Base-by-base conservation (phyloP, 2,888 invertebrate genomes). In the Gymnoscelis rufifasciata region DNA sequence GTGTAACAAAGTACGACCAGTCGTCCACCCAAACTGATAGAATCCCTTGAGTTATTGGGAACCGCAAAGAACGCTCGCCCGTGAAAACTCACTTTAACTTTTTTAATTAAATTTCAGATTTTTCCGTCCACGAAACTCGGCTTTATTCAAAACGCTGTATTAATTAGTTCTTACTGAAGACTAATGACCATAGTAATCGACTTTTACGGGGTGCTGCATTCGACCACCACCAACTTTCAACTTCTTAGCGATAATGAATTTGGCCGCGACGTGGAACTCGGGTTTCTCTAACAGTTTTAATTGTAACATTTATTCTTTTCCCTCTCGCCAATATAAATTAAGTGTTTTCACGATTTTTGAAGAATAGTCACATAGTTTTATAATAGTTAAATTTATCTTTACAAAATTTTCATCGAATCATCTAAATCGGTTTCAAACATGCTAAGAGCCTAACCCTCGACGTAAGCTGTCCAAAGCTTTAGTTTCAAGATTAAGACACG, bases 11-110 rank as follows among this genome's bases (percentile, higher is more conserved):
- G 5, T 3, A 19, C 19, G 19, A 3, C 19, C 19, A 5, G 5
- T 33, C 14, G 14, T n/a, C 14, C n/a, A 14, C 15, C 31, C n/a
- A 33, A 33, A 75, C 73, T 71, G 77, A 77, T 71, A 75, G 74
- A 78, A 81, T 78, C 74, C 66, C 67, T 59, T 80, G 78, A 84
- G 76, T 82, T 83, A 84, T 82, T 76, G 74, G 68, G 71, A 70
- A 73, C 68, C 64, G 66, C 62, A 67, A 73, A 74, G 77, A 71
- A 77, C 78, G 76, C 68, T 74, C 74, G 66, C 70, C 82, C 77
- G 84, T 84, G 82, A 82, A 86, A 87, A 84, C 78, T 86, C 86
- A 83, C 87, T 86, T 83, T 69, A 87, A 87, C 84, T 86, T 87
- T 87, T 83, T 87, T 83, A 88, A 84, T 87, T 86, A 87, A 87